Base-by-base conservation (phyloP, 92 coral and sea anemone species). In the Virgularia gustaviana region DNA sequence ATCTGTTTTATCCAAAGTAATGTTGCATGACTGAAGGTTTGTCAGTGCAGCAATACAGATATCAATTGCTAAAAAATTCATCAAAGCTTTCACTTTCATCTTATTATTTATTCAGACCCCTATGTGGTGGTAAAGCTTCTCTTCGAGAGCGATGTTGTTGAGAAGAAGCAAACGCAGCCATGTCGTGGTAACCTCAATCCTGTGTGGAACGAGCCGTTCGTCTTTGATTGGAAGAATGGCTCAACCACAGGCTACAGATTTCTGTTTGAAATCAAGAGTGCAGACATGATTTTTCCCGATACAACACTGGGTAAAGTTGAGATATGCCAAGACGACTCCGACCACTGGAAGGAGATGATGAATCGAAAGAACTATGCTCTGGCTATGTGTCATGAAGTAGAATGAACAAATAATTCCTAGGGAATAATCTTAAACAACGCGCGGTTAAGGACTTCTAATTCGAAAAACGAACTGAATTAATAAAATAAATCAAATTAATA, bases 261-360 rank as follows among this genome's bases (percentile, higher is more conserved):
- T 23, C 20, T 68, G 41, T 49, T 68, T 23, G 75, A 68, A 49
- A 51, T 68, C 0, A 68, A 68, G 27, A 68, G 75, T 29, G 47
- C 75, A 4, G 75, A 68, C 33, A 32, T 49, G 61, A 45, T 68
- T 6, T 36, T 49, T 43, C 75, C 75, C 10, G 75, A 68, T 33
- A 15, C 75, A 2, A 49, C 44, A 13, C 31, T 68, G 54, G 75
- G 75, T 13, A 38, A 45, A 22, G 75, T 68, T 4, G 75, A 68
- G 24, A 68, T 68, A n/a, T 68, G 61, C 16, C 75, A 49, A 32
- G 75, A 49, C 9, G 51, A 27, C 1, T 66, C 73, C 18, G 75
- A 68, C 49, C 75, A 68, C 36, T 68, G 75, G 75, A 68, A 31
- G 19, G 61, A 49, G 51, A 68, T 68, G 75, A 68, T 68, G 75